These are phyloP conservation scores for Heliothis subflexa DNA, from an alignment of 1,140 invertebrate genomes.

Conservation along the genomic window DNA sequence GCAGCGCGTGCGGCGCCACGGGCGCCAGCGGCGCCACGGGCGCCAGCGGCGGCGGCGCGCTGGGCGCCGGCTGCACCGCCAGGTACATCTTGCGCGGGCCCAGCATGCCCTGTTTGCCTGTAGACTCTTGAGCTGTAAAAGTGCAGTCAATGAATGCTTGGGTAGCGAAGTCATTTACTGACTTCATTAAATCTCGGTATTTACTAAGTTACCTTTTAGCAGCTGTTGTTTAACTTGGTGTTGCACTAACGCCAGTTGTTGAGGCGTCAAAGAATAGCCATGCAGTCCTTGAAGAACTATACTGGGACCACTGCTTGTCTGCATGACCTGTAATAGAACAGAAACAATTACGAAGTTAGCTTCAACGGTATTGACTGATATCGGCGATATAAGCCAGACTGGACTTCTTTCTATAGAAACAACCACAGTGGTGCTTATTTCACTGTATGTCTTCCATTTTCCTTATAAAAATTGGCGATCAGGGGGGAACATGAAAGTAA, in stretches of 20 bases:
- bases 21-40: conserved; percentile 82
- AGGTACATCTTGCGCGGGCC: conserved; percentile 94
- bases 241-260: conserved; percentile 92
- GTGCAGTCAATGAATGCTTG: conserved; percentile 42
- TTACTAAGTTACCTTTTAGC: conserved; percentile 89
- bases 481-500: too few relatives aligned
- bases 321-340: conserved; percentile 88
- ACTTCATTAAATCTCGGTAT: conserved; percentile 4
- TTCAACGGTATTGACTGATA: too few relatives aligned
- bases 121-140: conserved; percentile 90
- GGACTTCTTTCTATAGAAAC: too few relatives aligned
- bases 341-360: conserved; percentile 29
- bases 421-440: too few relatives aligned
- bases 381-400: too few relatives aligned
- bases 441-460: too few relatives aligned
- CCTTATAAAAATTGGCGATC: too few relatives aligned
- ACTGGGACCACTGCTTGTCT: conserved; percentile 92
- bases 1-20: conserved; percentile 85
- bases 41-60: conserved; percentile 70
- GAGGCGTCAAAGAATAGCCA: conserved; percentile 92
- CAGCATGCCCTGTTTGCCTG: conserved; percentile 92
- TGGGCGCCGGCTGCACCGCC: conserved; percentile 90
- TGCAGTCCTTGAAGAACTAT: conserved; percentile 94
- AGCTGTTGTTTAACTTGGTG: conserved; percentile 95
- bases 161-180: conserved; percentile 5